phyloP scores from a whole-genome alignment of 2,113 vertebrate species.

The Lonchura striata region DNA sequence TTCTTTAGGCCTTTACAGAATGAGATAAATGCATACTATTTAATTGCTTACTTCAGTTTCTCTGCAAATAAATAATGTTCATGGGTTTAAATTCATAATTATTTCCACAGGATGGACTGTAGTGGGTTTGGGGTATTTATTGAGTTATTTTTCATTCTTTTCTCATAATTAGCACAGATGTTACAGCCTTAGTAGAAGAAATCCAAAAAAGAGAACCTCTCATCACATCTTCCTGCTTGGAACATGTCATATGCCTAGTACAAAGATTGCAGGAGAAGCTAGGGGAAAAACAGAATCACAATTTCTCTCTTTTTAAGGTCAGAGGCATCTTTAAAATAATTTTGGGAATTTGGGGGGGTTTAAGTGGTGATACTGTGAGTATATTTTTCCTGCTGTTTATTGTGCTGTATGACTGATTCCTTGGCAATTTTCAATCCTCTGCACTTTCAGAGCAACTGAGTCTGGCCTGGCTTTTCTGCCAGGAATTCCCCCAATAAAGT shows the following conservation, averaged over 20 bases:
- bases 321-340: not conserved
- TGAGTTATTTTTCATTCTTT: not conserved
- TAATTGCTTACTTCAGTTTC: not conserved
- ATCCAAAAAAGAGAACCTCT: constrained; percentile 85
- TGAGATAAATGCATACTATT: not conserved
- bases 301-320: constrained; percentile 92
- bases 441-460: not conserved
- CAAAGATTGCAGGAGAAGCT: constrained; percentile 86
- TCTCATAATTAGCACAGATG: constrained; percentile 77
- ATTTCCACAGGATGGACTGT: not conserved
- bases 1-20: not conserved
- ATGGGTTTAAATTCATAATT: not conserved
- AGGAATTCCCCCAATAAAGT: not conserved
- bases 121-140: not conserved
- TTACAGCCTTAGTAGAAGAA: constrained; percentile 80
- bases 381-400: not conserved
- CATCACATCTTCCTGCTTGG: constrained; percentile 79
- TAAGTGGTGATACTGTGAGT: not conserved
- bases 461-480: not conserved
- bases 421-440: not conserved
- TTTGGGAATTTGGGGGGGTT: not conserved
- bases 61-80: not conserved
- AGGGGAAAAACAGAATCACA: constrained; percentile 76
- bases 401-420: not conserved
- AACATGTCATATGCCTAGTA: constrained; percentile 83